phyloP scores from a whole-genome alignment of 2,888 invertebrate species.

The Acronicta alni region DNA sequence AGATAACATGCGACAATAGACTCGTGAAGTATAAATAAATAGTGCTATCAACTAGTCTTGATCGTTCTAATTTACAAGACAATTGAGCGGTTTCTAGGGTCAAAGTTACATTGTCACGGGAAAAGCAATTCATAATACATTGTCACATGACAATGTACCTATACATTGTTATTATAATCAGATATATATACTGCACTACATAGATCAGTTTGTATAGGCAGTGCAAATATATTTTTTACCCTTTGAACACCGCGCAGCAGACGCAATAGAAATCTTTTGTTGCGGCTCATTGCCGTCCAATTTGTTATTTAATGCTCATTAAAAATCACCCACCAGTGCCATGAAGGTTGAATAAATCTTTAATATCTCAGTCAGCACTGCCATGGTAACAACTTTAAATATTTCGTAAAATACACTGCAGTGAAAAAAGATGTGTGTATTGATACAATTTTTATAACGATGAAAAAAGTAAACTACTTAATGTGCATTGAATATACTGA shows the following conservation, averaged over 20 bases:
- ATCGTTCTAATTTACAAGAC: background rate
- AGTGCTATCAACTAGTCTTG: too few species aligned
- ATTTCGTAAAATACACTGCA: slow-evolving; percentile 27
- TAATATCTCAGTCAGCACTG: slow-evolving; percentile 5
- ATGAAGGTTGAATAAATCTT: background rate
- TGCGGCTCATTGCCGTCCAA: background rate
- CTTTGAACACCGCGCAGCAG: too few species aligned
- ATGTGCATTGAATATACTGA: slow-evolving; percentile 54
- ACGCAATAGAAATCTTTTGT: too few species aligned
- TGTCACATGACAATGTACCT: too few species aligned
- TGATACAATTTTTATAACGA: slow-evolving; percentile 56
- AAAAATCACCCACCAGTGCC: background rate
- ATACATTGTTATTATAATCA: too few species aligned
- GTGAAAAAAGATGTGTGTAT: slow-evolving; percentile 46
- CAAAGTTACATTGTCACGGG: background rate
- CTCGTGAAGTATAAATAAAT: too few species aligned
- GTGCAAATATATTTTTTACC: too few species aligned
- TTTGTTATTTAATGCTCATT: slow-evolving; percentile 1
- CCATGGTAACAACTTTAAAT: slow-evolving; percentile 28
- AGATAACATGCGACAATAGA: too few species aligned
- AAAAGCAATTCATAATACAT: background rate
- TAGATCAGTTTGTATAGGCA: too few species aligned
- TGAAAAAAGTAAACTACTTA: slow-evolving; percentile 49
- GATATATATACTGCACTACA: too few species aligned
- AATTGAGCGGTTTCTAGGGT: background rate